Evolutionary conservation across 1,140 invertebrate genomes (phyloP).

Genomic region (Bombus huntii): DNA sequence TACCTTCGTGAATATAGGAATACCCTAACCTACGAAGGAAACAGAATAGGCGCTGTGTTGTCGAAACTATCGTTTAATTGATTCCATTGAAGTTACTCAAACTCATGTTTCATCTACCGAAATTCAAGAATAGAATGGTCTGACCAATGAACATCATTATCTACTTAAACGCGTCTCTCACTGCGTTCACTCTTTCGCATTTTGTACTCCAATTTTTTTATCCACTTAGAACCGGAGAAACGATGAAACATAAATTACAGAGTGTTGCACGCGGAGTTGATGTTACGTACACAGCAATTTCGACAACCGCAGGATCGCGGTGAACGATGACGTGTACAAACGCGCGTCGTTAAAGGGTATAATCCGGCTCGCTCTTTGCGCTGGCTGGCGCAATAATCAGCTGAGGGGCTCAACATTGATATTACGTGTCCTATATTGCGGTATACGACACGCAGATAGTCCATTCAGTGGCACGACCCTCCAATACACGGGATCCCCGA

Average conservation of each 20-base stretch:
- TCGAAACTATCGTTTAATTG: not conserved
- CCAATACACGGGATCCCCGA: slow-evolving; percentile 47
- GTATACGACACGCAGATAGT: slow-evolving; percentile 44
- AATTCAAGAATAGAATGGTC: not conserved
- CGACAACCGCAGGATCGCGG: not conserved
- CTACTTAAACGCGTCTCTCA: not conserved
- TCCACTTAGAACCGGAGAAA: no score
- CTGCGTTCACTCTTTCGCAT: no score
- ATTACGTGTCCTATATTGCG: slow-evolving; percentile 51
- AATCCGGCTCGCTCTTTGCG: slow-evolving; percentile 46
- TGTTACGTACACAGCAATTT: not conserved
- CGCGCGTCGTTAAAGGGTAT: slow-evolving; percentile 16
- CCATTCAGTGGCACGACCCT: slow-evolving; percentile 45
- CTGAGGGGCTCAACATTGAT: slow-evolving; percentile 46
- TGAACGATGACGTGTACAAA: slow-evolving; percentile 18
- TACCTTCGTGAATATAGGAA: not conserved
- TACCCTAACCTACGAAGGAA: no score
- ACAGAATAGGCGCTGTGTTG: no score
- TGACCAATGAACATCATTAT: not conserved
- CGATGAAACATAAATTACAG: not conserved
- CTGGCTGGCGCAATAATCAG: slow-evolving; percentile 56
- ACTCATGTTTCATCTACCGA: not conserved
- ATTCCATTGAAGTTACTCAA: not conserved
- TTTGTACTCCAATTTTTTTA: no score
- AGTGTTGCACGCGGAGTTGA: not conserved